Base-by-base conservation (phyloP, 2,797 vertebrate species). In the Antrozous pallidus region DNA sequence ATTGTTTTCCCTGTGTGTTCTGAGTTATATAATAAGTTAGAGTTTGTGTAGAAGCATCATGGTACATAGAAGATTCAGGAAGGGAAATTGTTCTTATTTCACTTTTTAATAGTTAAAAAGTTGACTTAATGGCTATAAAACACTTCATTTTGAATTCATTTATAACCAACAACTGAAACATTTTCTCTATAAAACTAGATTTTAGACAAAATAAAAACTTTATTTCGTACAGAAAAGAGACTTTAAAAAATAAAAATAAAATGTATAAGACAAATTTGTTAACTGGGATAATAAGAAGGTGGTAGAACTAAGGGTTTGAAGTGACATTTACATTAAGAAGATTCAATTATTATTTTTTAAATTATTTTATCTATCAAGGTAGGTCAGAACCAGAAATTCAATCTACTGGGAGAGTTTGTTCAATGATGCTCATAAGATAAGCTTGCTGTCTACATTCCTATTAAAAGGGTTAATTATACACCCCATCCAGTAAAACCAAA, bases 171-270 rank as follows among this genome's bases (percentile, higher is more conserved):
- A 71, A 1, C 38, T 26, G 56, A 2, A n/a, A 22, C 86, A 82
- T 85, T 93, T 93, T 47, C 31, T 12, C 36, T 38, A 33, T 63
- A 94, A 96, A 88, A 22, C 17, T 88, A 16, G 28, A 65, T 70
- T 40, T 86, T 74, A 33, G 84, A 86, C 16, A 82, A 16, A 90
- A 31, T 54, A 33, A n/a, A 6, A 85, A 31, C 11, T 70, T 84
- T 38, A 81, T 47, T 63, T 18, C 36, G 28, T 38, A 40, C 18
- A 26, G 26, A 80, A 89, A 49, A 17, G 10, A 36, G 28, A 26
- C 6, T 9, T 93, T 54, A 73, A 31, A 85, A n/a, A 77, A 61
- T 75, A 13, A 75, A 91, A 58, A 69, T n/a, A 88, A 17, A 54
- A 45, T 40, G 14, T 51, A 36, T 31, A 58, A 93, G 42, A 40